phyloP scores from a whole-genome alignment of 2,113 vertebrate species.

The Casuarius casuarius region DNA sequence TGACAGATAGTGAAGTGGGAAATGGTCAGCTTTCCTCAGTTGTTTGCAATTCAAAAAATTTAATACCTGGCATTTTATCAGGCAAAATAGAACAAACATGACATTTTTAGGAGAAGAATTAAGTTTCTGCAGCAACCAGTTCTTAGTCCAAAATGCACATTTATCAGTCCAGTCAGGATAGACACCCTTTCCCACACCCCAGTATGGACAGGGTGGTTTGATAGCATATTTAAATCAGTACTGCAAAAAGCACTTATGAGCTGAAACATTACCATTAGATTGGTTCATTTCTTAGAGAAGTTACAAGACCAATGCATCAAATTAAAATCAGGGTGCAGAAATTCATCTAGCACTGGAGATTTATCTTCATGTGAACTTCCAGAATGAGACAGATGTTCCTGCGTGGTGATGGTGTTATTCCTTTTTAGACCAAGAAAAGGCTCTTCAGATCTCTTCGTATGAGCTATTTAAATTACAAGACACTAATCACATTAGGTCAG shows the following conservation, averaged over 20 bases:
- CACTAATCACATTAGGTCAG: neutral
- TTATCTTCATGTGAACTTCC: neutral
- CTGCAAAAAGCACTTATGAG: neutral
- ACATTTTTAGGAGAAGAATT: neutral
- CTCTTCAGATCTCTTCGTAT: neutral
- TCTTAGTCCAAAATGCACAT: neutral
- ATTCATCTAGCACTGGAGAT: neutral
- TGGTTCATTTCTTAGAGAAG: neutral
- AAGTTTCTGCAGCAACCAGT: neutral
- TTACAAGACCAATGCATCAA: neutral
- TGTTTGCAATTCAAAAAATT: neutral
- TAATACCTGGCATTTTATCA: neutral
- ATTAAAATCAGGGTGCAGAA: neutral
- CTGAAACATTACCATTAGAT: neutral
- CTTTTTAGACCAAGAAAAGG: neutral
- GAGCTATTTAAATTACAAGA: neutral
- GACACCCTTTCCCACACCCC: neutral
- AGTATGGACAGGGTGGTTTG: neutral
- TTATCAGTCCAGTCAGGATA: neutral
- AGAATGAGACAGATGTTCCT: neutral
- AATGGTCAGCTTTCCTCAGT: neutral
- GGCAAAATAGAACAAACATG: neutral
- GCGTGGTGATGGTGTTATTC: neutral
- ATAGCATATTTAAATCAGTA: neutral
- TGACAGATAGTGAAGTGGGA: neutral